Base-by-base conservation (phyloP, 2,113 vertebrate genomes). In the Upupa epops region DNA sequence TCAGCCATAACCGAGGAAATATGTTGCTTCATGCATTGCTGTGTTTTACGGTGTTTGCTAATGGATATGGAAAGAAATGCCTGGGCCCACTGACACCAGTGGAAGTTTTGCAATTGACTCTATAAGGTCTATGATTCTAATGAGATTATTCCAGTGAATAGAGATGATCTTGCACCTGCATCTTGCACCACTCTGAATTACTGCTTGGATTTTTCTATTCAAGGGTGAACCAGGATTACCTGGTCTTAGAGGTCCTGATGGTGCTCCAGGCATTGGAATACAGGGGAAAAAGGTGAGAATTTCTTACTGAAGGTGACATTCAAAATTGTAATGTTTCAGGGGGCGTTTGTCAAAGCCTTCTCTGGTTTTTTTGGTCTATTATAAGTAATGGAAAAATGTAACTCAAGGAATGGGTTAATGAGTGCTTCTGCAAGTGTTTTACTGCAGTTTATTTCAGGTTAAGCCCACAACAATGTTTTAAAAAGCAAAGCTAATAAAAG, bases 281-380 rank as follows among this genome's bases (percentile, higher is more conserved):
- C 98, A 98, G 92, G 98, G 98, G 25, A 98, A 98, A 95, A 99
- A 99, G 97, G 98, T 98, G 64, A 94, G 96, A 56, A 82, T 61
- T 68, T 69, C 37, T 94, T 78, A 80, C 9, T 70, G 61, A 69
- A 86, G 69, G 16, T 51, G 20, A 48, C 48, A 45, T 18, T 76
- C 34, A 55, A 49, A 83, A 76, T 15, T 31, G 7, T 78, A 72
- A 69, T 52, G 20, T 49, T 88, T 58, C n/a, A 90, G 17, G 22
- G 91, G 51, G 76, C 9, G 17, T 69, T 66, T 63, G 25, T 49
- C 42, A 65, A 73, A 65, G 15, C 40, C 52, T 63, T 65, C 5
- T 69, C 56, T n/a, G n/a, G n/a, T 42, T 60, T 79, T 40, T 70
- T 68, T 55, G 5, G 2, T 46, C 11, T 36, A 36, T n/a, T 80